These are phyloP conservation scores for Pangasianodon gigas DNA, from an alignment of 2,113 vertebrate genomes.

Conservation along the genomic window DNA sequence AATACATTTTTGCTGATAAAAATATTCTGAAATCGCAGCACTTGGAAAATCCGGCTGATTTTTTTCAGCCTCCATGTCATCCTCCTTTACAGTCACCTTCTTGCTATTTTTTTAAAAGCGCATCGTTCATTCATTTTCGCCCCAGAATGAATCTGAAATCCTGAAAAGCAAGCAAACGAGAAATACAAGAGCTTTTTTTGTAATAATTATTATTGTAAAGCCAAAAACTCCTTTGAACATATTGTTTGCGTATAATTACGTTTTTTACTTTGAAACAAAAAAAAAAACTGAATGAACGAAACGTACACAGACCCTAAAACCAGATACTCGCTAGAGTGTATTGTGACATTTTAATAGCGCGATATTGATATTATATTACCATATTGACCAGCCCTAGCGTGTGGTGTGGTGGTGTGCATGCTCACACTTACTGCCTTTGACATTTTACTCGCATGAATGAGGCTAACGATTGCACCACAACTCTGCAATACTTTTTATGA, in stretches of 20 bases:
- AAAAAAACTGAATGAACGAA: background rate
- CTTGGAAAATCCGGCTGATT: background rate
- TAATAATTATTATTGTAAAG: background rate
- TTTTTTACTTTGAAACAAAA: background rate
- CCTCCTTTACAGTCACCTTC: background rate
- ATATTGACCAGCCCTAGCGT: background rate
- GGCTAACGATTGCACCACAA: constrained; percentile 1
- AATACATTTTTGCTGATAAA: background rate
- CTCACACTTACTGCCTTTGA: background rate
- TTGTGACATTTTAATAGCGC: no score
- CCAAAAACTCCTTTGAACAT: background rate
- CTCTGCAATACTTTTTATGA: constrained; percentile 36
- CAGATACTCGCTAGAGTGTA: background rate
- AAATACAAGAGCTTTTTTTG: background rate
- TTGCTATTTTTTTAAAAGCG: background rate
- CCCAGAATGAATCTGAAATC: background rate
- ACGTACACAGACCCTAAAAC: background rate
- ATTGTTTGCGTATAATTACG: background rate
- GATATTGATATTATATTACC: background rate
- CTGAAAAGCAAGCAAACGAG: background rate
- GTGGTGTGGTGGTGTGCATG: constrained; percentile 21
- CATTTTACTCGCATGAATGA: constrained; percentile 23
- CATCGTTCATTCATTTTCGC: background rate
- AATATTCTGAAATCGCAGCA: background rate
- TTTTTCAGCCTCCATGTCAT: background rate